Evolutionary conservation across 2,113 vertebrate species (phyloP).

Genomic region (Clarias batrachus): DNA sequence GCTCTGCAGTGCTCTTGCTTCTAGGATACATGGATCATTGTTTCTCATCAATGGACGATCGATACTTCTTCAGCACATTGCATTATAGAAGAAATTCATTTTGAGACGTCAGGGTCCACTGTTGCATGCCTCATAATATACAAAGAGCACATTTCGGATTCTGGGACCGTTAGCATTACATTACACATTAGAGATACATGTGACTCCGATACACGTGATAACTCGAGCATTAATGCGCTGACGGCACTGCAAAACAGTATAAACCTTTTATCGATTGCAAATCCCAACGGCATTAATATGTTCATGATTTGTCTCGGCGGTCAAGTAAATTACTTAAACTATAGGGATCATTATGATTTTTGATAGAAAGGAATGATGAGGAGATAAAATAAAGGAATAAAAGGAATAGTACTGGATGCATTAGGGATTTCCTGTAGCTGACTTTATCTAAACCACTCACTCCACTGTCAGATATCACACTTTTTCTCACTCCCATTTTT

Average conservation of each 20-base stretch:
- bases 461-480: constrained; percentile 36
- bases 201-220: constrained; percentile 10
- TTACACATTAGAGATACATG: constrained; percentile 23
- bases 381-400: constrained; percentile 36
- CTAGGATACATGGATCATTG: background rate
- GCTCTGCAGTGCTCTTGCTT: background rate
- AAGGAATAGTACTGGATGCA: constrained; percentile 40
- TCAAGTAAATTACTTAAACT: background rate
- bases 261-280: background rate
- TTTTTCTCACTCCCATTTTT: constrained; percentile 9
- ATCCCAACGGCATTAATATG: background rate
- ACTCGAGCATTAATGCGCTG: constrained; percentile 17
- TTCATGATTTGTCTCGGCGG: constrained; percentile 21
- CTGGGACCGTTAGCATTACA: background rate
- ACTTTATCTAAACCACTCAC: constrained; percentile 37
- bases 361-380: constrained; percentile 48
- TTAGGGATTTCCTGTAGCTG: constrained; percentile 17
- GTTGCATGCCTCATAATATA: background rate
- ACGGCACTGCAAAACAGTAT: background rate
- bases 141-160: background rate
- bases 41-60: background rate
- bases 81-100: background rate
- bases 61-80: constrained; percentile 16
- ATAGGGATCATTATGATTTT: background rate
- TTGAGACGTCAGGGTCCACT: background rate